phyloP scores from a whole-genome alignment of 2,113 vertebrate genomes.

The Tachysurus fulvidraco region DNA sequence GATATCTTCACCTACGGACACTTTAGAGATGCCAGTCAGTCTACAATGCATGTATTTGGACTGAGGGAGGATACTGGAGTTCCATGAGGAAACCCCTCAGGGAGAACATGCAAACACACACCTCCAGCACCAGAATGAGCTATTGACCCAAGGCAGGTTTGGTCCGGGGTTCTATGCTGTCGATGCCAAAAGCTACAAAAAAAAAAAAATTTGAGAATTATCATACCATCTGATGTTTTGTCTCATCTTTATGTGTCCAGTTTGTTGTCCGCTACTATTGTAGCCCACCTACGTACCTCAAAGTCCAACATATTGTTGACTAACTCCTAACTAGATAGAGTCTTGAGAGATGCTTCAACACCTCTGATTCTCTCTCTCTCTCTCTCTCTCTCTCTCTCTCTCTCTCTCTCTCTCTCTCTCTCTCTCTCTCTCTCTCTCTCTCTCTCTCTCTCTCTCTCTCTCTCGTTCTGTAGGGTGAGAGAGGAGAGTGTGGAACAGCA shows the following conservation, averaged over 20 bases:
- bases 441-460: not conserved
- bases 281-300: not conserved
- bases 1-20: no score
- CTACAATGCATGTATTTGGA: no score
- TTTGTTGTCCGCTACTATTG: not conserved
- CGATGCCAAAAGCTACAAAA: not conserved
- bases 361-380: not conserved
- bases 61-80: no score
- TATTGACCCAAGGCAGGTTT: not conserved
- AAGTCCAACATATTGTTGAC: not conserved
- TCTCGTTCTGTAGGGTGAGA: slow-evolving; percentile 70
- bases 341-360: no score
- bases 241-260: not conserved
- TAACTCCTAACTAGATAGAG: no score
- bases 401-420: no score
- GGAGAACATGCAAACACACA: no score
- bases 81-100: no score
- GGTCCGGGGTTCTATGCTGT: not conserved
- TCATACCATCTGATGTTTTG: not conserved
- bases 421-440: no score
- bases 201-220: not conserved
- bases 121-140: not conserved
- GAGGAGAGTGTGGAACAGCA: slow-evolving; percentile 78
- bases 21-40: no score
- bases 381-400: no score